A percentile compares a stretch with the other conserved stretches of the same genome.
These are phyloP conservation scores for Dolichallabes microphthalmus DNA, from an alignment of 2,113 vertebrate genomes.

Conservation along the genomic window DNA sequence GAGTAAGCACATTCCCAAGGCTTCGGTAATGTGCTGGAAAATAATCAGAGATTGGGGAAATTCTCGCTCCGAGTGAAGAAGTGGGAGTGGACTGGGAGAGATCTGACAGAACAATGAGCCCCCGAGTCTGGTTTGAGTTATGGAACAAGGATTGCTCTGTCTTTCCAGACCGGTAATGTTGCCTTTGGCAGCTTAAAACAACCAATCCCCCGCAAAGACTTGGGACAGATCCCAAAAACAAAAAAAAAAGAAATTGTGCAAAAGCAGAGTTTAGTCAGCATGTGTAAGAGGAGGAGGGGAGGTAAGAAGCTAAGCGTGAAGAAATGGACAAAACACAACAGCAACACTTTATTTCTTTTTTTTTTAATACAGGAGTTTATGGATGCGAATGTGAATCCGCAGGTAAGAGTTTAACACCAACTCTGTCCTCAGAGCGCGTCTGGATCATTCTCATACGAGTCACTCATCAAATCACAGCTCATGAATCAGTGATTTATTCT, in stretches of 20 bases:
- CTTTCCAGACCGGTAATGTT: conserved; percentile 48
- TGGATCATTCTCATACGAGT: neutral
- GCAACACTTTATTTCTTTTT: neutral
- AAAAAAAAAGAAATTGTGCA: neutral
- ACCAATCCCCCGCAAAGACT: conserved; percentile 35
- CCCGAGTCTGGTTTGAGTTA: conserved; percentile 59
- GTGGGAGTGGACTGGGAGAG: conserved; percentile 1
- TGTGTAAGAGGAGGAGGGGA: neutral
- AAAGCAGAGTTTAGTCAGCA: conserved; percentile 22
- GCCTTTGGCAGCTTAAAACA: conserved; percentile 49
- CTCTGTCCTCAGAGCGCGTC: too few relatives aligned
- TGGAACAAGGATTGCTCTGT: conserved; percentile 60
- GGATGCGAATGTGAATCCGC: neutral
- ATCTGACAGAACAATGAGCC: conserved; percentile 34
- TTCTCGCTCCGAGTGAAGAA: neutral
- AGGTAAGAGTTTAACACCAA: neutral
- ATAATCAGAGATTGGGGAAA: neutral
- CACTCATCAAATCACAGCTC: neutral
- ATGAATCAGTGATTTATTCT: neutral
- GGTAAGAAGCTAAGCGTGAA: neutral
- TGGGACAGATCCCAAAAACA: conserved; percentile 37
- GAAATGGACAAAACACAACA: neutral
- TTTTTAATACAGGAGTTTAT: neutral
- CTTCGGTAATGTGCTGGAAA: conserved; percentile 8
- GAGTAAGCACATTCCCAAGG: neutral